Conservation (phyloP, 2,113 vertebrate genomes). For the Sinocyclocheilus grahami region DNA sequence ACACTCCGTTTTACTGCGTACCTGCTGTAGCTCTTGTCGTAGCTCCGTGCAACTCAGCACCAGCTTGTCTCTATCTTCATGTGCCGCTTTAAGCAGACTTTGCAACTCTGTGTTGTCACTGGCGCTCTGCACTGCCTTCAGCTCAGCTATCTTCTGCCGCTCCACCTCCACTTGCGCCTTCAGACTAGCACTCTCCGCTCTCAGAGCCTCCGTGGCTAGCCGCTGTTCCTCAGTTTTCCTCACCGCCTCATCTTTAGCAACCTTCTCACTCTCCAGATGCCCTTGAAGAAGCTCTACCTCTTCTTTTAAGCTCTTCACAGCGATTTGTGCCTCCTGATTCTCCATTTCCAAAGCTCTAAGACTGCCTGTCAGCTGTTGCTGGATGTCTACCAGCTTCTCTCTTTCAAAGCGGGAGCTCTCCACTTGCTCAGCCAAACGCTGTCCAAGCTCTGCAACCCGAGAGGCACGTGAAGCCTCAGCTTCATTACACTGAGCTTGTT, state of each 20-base stretch:
- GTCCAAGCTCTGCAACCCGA: slow-evolving; percentile 85
- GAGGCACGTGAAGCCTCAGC: slow-evolving; percentile 71
- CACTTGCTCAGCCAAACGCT: slow-evolving; percentile 84
- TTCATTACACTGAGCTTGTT: slow-evolving; percentile 80
- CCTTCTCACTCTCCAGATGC: slow-evolving; percentile 77
- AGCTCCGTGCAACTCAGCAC: slow-evolving; percentile 82
- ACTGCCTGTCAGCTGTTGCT: slow-evolving; percentile 92
- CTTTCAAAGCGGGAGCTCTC: slow-evolving; percentile 90
- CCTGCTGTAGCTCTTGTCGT: slow-evolving; percentile 83
- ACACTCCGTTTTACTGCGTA: slow-evolving; percentile 79
- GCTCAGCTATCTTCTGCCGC: slow-evolving; percentile 81
- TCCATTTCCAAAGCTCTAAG: slow-evolving; percentile 87
- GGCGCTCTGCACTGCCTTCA: slow-evolving; percentile 75
- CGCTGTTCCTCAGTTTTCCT: slow-evolving; percentile 79
- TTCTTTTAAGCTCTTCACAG: slow-evolving; percentile 77
- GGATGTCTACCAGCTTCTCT: slow-evolving; percentile 93
- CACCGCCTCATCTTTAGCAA: slow-evolving; percentile 62
- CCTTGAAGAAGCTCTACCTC: slow-evolving; percentile 80
- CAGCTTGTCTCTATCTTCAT: slow-evolving; percentile 83
- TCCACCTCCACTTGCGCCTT: slow-evolving; percentile 85
- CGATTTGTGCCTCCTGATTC: slow-evolving; percentile 83
- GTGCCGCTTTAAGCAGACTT: slow-evolving; percentile 81
- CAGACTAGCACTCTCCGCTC: slow-evolving; percentile 83
- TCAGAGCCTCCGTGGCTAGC: slow-evolving; percentile 76
- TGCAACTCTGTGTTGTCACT: slow-evolving; percentile 80